Conservation (phyloP, 2,888 invertebrate genomes). For the Luperina testacea region DNA sequence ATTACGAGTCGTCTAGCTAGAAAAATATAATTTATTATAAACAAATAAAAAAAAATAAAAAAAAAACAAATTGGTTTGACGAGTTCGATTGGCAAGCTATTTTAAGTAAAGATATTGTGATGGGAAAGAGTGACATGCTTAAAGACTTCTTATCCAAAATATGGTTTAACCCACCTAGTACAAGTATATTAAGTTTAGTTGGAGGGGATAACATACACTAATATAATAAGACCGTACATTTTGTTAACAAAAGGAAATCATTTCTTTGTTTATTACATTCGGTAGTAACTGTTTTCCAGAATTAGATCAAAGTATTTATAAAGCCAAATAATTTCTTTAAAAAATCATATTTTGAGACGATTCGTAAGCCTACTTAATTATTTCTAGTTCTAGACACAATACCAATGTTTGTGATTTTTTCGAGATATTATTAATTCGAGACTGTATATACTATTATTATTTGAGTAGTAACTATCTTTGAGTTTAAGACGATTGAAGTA, state of each 20-base stretch:
- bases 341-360: slow-evolving; percentile 18
- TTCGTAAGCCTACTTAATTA: slow-evolving; percentile 40
- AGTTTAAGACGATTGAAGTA: slow-evolving; percentile 52
- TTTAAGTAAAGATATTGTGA: not conserved
- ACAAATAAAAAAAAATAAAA: not conserved
- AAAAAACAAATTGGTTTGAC: not conserved
- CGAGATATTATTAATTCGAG: slow-evolving; percentile 70
- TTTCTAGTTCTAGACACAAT: slow-evolving; percentile 55
- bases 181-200: slow-evolving; percentile 18
- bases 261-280: not conserved
- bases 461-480: slow-evolving; percentile 46
- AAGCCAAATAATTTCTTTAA: not conserved
- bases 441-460: slow-evolving; percentile 76
- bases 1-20: slow-evolving; percentile 43
- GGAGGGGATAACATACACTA: not conserved
- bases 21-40: not conserved
- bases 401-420: slow-evolving; percentile 65
- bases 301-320: not conserved
- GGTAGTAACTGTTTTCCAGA: not conserved
- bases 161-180: slow-evolving; percentile 23
- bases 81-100: not conserved
- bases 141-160: not conserved
- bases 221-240: not conserved
- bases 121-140: not conserved
- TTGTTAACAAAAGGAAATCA: not conserved